Percentiles rank a stretch among this genome's conserved stretches.
Conservation (phyloP, 2,113 vertebrate species). For the Pygoscelis antarcticus region DNA sequence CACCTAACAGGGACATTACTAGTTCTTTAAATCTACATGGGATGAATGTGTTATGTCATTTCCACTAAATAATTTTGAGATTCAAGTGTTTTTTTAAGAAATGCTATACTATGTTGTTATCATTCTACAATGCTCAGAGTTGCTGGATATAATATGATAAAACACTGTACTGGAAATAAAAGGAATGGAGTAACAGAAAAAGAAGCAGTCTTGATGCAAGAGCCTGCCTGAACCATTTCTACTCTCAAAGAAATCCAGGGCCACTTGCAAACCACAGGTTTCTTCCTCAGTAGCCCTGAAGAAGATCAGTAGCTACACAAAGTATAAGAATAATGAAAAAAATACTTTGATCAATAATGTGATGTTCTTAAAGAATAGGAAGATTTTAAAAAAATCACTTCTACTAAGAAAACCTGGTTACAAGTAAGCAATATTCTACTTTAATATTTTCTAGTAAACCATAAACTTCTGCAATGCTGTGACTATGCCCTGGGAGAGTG, state of each 20-base stretch:
- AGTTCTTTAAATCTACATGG: background rate
- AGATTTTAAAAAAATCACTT: background rate
- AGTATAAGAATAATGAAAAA: background rate
- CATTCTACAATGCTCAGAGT: background rate
- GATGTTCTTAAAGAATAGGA: background rate
- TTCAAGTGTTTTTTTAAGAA: background rate
- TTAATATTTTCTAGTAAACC: background rate
- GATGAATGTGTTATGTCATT: background rate
- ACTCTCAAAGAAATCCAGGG: background rate
- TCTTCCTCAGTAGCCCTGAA: background rate
- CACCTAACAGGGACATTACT: background rate
- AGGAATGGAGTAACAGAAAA: background rate
- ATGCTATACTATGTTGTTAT: background rate
- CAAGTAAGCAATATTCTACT: background rate
- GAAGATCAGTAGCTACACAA: background rate
- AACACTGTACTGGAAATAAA: background rate
- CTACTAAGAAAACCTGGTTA: background rate
- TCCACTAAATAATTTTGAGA: background rate
- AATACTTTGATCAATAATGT: background rate
- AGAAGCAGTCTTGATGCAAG: background rate
- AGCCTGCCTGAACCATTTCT: background rate
- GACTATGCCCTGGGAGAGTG: background rate
- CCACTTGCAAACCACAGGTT: background rate
- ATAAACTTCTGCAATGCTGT: background rate
- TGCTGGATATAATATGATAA: background rate